Conservation (phyloP, 2,113 vertebrate species). For the Steatornis caripensis region DNA sequence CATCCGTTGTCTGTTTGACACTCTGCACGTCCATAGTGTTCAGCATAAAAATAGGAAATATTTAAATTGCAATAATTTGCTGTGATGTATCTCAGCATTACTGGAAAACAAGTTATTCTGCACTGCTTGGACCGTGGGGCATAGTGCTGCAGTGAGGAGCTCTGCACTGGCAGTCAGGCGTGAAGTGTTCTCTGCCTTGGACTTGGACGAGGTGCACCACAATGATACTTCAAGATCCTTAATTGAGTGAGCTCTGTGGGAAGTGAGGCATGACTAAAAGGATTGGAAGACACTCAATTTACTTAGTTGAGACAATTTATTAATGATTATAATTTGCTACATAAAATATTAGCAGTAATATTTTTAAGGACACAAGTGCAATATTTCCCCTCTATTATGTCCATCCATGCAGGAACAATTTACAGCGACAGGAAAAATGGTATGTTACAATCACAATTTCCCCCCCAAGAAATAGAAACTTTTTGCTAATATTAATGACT, state of each 20-base stretch:
- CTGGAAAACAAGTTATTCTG: background rate
- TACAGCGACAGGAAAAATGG: background rate
- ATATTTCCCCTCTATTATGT: background rate
- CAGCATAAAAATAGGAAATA: background rate
- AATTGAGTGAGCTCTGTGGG: background rate
- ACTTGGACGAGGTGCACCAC: background rate
- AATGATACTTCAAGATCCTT: background rate
- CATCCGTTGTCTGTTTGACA: background rate
- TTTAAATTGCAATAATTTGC: background rate
- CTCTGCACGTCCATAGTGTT: background rate
- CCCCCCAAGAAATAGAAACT: background rate
- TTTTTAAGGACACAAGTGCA: background rate
- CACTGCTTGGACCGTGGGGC: accelerated
- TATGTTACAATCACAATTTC: background rate
- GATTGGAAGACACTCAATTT: background rate
- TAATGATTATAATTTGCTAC: background rate
- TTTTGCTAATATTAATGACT: background rate
- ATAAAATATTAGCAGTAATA: background rate
- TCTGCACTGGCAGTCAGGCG: background rate
- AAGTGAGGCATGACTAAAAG: background rate
- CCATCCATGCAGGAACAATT: background rate
- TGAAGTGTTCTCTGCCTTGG: accelerated
- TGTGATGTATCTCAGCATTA: background rate
- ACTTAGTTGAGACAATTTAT: background rate
- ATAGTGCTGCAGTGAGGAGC: accelerated